Percentiles rank a stretch among this genome's conserved stretches.
Conservation (phyloP, 2,888 invertebrate species). For the Drosophila trichaetosa region DNA sequence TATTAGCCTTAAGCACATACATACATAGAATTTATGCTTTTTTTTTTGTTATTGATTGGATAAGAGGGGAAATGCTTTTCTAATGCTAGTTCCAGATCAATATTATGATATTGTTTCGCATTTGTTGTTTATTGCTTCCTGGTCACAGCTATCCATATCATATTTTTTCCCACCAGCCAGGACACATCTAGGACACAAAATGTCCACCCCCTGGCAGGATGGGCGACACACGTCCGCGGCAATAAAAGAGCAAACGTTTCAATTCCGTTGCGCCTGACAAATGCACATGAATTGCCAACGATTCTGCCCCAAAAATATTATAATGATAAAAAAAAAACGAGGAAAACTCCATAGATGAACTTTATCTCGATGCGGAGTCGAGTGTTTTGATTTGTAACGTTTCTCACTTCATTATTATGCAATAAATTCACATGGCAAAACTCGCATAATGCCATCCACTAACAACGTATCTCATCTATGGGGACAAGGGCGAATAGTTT, state of each 20-base stretch:
- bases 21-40: background rate
- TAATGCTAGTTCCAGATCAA: constrained; percentile 40
- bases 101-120: constrained; percentile 58
- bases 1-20: background rate
- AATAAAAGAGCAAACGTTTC: constrained; percentile 79
- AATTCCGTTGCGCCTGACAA: constrained; percentile 83
- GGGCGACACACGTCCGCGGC: constrained; percentile 68
- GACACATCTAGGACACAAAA: constrained; percentile 21
- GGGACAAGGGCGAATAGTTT: constrained; percentile 36
- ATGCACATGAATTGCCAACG: constrained; percentile 75
- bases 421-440: constrained; percentile 75
- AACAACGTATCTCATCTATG: constrained; percentile 33
- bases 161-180: constrained; percentile 66
- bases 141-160: constrained; percentile 58
- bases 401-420: constrained; percentile 85
- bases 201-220: constrained; percentile 29
- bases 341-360: constrained; percentile 43
- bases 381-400: constrained; percentile 85
- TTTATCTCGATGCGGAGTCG: constrained; percentile 80
- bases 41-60: background rate
- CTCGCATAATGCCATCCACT: constrained; percentile 61
- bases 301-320: constrained; percentile 74
- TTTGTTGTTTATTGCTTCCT: constrained; percentile 75
- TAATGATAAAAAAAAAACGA: constrained; percentile 77
- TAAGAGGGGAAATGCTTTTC: constrained; percentile 10